phyloP scores from a whole-genome alignment of 2,113 vertebrate genomes.

The Panthera uncia region DNA sequence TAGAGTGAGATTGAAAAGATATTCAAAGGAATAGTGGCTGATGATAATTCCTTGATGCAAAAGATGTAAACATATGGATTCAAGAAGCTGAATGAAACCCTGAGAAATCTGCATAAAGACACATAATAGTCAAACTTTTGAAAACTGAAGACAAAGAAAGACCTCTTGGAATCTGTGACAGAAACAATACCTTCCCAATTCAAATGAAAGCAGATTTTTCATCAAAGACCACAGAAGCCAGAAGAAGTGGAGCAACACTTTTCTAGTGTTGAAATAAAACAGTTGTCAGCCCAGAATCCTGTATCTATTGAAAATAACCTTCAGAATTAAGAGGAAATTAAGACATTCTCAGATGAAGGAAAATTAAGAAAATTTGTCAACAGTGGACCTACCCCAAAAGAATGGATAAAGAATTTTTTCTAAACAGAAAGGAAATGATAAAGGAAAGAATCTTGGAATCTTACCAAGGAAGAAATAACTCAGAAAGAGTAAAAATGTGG shows the following conservation, averaged over 20 bases:
- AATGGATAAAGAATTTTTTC: neutral
- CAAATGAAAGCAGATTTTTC: neutral
- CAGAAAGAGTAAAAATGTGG: neutral
- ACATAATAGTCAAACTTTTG: neutral
- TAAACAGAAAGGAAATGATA: neutral
- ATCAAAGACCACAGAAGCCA: neutral
- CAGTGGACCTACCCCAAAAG: neutral
- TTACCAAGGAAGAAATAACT: neutral
- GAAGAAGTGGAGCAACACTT: neutral
- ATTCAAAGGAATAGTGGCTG: neutral
- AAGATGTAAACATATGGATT: neutral
- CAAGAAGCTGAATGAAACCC: neutral
- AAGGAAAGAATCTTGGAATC: neutral
- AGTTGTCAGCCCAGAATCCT: neutral
- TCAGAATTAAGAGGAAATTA: neutral
- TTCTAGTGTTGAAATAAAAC: neutral
- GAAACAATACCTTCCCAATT: neutral
- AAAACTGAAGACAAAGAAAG: neutral
- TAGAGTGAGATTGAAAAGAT: neutral
- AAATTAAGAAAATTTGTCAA: neutral
- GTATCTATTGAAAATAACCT: neutral
- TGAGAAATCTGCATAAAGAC: neutral
- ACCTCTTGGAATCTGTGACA: neutral
- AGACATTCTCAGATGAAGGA: neutral
- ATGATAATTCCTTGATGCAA: neutral